Evolutionary conservation across 2,888 invertebrate genomes (phyloP), one percentile per base, ranked within the genome.

Genomic region (Automeris io): DNA sequence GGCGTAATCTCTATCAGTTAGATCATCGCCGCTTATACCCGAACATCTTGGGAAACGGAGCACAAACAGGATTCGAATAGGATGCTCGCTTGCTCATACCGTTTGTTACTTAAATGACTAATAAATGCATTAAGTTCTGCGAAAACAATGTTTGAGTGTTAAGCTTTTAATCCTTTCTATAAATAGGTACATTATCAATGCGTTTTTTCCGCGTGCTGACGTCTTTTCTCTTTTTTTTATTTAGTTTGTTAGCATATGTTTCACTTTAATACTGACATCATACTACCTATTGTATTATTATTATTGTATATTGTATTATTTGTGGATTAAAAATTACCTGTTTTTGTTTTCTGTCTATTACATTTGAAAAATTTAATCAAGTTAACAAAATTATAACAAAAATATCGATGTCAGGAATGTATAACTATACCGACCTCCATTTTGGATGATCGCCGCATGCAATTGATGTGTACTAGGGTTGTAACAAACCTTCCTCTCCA

Each of bases 61-160:
- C 32, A 11, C 5, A 21, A 67, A 64, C 65, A 67, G 67, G 71
- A 68, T 68, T 62, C 40, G 43, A 52, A 41, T 67, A 70, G 68
- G 67, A 67, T 57, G 64, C 55, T 54, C 36, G 57, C 54, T 63
- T 61, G 62, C 60, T 73, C 69, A 74, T 67, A 57, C 48, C 45
- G 46, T 39, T 41, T 46, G 43, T 35, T 29, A 33, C 43, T 44
- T 35, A 39, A 48, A 52, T 70, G 66, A 66, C 56, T 69, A 66
- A 65, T 57, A 52, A 24, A 50, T 43, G 41, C 36, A 47, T 32
- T 32, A 18, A 18, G 23, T 37, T 37, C 32, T 32, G 13, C 18
- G 37, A 37, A 37, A 37, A 32, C 32, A 37, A 37, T 23, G n/a
- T 26, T 13, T 13, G 4, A 22, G 31, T 22, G 13, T 22, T 23